Percentiles rank a stretch among this genome's conserved stretches.
Conservation (phyloP, 2,888 invertebrate species). For the Rhagium mordax region DNA sequence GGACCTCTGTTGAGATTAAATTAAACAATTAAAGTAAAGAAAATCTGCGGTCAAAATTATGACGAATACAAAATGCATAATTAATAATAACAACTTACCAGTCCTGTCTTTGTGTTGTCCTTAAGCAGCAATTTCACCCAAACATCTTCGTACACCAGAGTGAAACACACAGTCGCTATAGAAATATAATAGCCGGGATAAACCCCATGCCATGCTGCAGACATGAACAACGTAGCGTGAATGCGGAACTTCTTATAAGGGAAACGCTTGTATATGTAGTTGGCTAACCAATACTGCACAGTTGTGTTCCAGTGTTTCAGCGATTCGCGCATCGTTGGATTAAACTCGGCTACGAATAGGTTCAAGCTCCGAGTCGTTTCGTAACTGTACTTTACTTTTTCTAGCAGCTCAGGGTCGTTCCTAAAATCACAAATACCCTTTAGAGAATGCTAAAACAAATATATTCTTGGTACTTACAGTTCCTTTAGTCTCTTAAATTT, state of each 20-base stretch:
- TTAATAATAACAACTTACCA: constrained; percentile 68
- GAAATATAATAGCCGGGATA: constrained; percentile 95
- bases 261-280: constrained; percentile 89
- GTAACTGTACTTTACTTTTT: constrained; percentile 77
- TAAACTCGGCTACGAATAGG: constrained; percentile 86
- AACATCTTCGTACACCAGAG: constrained; percentile 90
- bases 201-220: constrained; percentile 97
- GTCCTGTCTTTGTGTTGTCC: constrained; percentile 76
- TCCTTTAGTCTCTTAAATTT: constrained; percentile 75
- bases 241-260: constrained; percentile 78
- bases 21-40: too few relatives aligned
- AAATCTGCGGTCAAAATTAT: too few relatives aligned
- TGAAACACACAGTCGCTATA: constrained; percentile 90
- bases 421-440: constrained; percentile 14
- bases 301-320: constrained; percentile 97
- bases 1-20: too few relatives aligned
- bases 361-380: constrained; percentile 89
- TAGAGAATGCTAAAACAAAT: background rate
- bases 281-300: constrained; percentile 96
- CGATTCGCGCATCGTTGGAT: constrained; percentile 86
- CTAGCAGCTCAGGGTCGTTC: constrained; percentile 41
- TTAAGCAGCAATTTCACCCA: constrained; percentile 81
- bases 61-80: too few relatives aligned
- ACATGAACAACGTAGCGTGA: constrained; percentile 86
- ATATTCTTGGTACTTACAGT: constrained; percentile 55